Conservation (phyloP, 2,113 vertebrate species). For the Heptranchias perlo region DNA sequence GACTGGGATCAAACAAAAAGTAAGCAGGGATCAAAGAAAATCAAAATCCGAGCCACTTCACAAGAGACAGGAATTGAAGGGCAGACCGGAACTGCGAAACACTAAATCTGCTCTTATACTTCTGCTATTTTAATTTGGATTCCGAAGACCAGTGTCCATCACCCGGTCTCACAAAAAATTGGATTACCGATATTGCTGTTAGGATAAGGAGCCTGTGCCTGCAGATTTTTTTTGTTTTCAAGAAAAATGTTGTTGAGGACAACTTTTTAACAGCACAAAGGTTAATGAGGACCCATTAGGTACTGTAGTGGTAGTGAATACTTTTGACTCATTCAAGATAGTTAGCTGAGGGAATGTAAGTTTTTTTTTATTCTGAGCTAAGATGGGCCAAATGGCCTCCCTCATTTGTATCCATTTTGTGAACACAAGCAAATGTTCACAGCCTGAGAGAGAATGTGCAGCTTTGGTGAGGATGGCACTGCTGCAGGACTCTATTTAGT, state of each 20-base stretch:
- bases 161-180: background rate
- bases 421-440: background rate
- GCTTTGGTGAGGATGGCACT: background rate
- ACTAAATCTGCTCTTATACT: background rate
- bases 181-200: background rate
- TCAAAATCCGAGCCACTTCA: background rate
- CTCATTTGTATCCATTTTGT: background rate
- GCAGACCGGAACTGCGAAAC: background rate
- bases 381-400: background rate
- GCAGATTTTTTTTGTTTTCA: background rate
- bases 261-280: background rate
- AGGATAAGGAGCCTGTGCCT: background rate
- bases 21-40: slow-evolving; percentile 15
- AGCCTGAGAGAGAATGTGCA: background rate
- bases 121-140: background rate
- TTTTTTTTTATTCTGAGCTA: background rate
- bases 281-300: background rate
- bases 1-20: background rate
- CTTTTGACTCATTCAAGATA: background rate
- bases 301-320: background rate
- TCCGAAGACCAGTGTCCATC: background rate
- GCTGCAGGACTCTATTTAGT: background rate
- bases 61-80: background rate
- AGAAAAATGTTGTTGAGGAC: background rate
- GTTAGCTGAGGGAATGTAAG: background rate